Evolutionary conservation across 2,888 invertebrate genomes (phyloP), one percentile per base, ranked within the genome.

Genomic region (Koerneria pararmatus): DNA sequence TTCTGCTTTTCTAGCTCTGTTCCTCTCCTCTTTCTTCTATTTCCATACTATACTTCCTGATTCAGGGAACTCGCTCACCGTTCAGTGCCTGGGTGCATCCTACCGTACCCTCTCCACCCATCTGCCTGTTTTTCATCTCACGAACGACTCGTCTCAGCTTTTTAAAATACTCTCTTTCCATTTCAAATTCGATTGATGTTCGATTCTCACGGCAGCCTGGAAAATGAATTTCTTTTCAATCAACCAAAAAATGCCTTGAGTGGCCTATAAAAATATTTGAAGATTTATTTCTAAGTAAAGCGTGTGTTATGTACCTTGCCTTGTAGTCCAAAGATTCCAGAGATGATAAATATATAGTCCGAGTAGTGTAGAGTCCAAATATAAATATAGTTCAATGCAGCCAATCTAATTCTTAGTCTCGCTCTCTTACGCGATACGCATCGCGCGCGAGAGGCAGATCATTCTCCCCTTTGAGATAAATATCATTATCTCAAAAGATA

Each of bases 141-240:
- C 63, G 65, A 1, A 69, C 73, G 11, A 68, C 49, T 61, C 70
- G 60, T 24, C 70, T 56, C 11, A 72, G 66, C 2, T 61, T 61
- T 3, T 64, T 51, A 1, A 73, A 59, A 65, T 69, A 69, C 35
- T 74, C 71, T 22, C 67, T 65, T 53, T 75, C 75, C 6, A 41
- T 15, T n/a, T 53, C 34, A 22, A 63, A 24, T 19, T 53, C 24
- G 41, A 27, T 54, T n/a, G 63, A 53, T n/a, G 63, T 31, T 1
- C 63, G 34, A 35, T 22, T 63, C 37, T 63, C 63, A 29, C 41
- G 29, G 41, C 63, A 63, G 19, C 63, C 63, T 63, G 5, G n/a
- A 34, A 35, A 51, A 8, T 15, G 5, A 15, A 51, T n/a, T 22
- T 51, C 51, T 22, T 22, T 15, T 51, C n/a, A n/a, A 51, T 11